A percentile compares a stretch with the other conserved stretches of the same genome.
phyloP scores from a whole-genome alignment of 2,797 vertebrate genomes.

The Anas bernieri region DNA sequence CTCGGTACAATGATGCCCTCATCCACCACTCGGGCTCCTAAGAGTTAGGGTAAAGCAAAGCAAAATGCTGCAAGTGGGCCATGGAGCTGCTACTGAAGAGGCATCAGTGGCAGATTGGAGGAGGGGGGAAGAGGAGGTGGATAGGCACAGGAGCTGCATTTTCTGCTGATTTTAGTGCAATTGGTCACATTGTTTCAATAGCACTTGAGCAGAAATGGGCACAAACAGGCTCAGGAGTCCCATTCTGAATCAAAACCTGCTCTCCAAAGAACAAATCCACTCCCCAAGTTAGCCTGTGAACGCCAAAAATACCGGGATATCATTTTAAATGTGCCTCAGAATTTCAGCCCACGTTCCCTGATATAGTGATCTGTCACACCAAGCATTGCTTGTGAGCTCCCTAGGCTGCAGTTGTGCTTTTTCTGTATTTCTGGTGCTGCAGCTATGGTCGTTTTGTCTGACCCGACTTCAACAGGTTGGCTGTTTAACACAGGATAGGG shows the following conservation, averaged over 20 bases:
- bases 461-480: background rate
- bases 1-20: fast-evolving
- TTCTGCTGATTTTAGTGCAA: background rate
- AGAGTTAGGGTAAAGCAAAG: background rate
- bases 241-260: background rate
- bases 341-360: background rate
- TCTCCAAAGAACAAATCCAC: background rate
- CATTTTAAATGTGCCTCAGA: background rate
- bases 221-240: background rate
- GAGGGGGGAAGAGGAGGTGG: fast-evolving
- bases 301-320: background rate
- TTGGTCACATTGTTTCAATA: background rate
- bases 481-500: background rate
- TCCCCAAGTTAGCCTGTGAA: background rate
- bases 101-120: fast-evolving
- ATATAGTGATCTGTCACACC: background rate
- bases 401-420: background rate
- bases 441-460: background rate
- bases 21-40: background rate
- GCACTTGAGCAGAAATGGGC: background rate
- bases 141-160: background rate
- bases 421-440: background rate
- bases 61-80: background rate
- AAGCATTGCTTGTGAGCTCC: background rate
- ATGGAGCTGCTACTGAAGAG: background rate